Conservation (phyloP, 2,113 vertebrate genomes). For the Mustela nigripes region DNA sequence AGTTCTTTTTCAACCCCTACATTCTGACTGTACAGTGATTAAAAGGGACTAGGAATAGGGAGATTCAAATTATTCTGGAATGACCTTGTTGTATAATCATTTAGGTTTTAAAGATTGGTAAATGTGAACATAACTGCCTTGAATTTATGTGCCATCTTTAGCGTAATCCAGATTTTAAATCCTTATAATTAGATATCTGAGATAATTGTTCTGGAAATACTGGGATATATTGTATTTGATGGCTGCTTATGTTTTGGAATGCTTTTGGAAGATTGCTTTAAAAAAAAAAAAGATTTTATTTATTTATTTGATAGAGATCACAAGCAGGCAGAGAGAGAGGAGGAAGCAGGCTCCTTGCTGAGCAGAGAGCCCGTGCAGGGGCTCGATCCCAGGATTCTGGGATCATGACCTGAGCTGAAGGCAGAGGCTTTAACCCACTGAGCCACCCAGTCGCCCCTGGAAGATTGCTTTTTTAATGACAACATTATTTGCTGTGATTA, state of each 20-base stretch:
- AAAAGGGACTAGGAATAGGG: slow-evolving; percentile 43
- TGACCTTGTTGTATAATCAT: slow-evolving; percentile 49
- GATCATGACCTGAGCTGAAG: no score
- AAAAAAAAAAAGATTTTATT: no score
- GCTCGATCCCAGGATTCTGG: no score
- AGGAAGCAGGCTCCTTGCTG: no score
- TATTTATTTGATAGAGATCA: no score
- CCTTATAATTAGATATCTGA: slow-evolving; percentile 58
- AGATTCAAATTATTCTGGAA: slow-evolving; percentile 51
- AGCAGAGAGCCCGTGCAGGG: no score
- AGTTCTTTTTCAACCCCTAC: slow-evolving; percentile 22
- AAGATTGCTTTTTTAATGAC: slow-evolving; percentile 37
- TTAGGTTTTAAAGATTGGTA: slow-evolving; percentile 62
- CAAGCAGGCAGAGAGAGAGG: no score
- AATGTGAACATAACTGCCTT: slow-evolving; percentile 22
- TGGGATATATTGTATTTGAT: slow-evolving; percentile 55
- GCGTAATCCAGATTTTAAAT: slow-evolving; percentile 50
- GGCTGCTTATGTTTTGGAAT: slow-evolving; percentile 47
- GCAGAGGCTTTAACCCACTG: no score
- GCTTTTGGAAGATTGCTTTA: slow-evolving; percentile 44
- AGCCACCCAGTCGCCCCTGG: not conserved
- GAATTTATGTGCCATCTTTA: slow-evolving; percentile 52
- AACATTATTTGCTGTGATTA: slow-evolving; percentile 36
- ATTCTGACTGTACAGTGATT: slow-evolving; percentile 56
- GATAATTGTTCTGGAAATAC: slow-evolving; percentile 53